Percentiles rank a stretch among this genome's conserved stretches.
Evolutionary conservation across 2,888 invertebrate genomes (phyloP).

Genomic region (Tromatobia lineatoria): DNA sequence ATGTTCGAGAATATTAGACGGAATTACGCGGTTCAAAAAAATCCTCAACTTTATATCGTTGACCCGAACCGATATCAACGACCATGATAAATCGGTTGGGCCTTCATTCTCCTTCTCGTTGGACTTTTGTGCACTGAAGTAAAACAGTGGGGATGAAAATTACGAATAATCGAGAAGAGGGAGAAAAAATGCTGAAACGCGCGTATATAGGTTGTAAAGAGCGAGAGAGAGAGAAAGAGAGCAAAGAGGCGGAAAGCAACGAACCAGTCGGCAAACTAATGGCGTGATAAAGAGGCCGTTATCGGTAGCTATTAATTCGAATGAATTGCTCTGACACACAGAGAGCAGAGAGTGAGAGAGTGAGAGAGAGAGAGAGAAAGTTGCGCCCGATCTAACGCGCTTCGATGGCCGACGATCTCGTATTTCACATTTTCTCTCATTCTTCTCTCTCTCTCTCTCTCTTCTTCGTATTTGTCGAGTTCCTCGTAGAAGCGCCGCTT

Average conservation of each 20-base stretch:
- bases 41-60: slow-evolving; percentile 71
- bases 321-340: slow-evolving; percentile 78
- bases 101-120: slow-evolving; percentile 7
- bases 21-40: slow-evolving; percentile 34
- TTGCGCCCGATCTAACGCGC: slow-evolving; percentile 62
- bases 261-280: slow-evolving; percentile 72
- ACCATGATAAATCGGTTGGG: slow-evolving; percentile 72
- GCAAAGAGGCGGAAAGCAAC: slow-evolving; percentile 60
- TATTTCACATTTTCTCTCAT: slow-evolving; percentile 62
- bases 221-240: slow-evolving; percentile 47
- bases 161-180: slow-evolving; percentile 39
- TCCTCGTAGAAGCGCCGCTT: background rate
- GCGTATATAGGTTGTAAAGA: background rate
- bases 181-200: slow-evolving; percentile 23
- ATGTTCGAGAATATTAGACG: slow-evolving; percentile 11
- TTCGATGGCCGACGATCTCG: slow-evolving; percentile 65
- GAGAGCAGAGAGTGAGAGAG: slow-evolving; percentile 34
- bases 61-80: slow-evolving; percentile 72
- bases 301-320: slow-evolving; percentile 79
- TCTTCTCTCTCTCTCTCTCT: slow-evolving; percentile 11
- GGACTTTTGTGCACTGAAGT: slow-evolving; percentile 42
- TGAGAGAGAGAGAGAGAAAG: slow-evolving; percentile 27
- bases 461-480: slow-evolving; percentile 12
- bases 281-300: slow-evolving; percentile 74
- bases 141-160: slow-evolving; percentile 35